Base-by-base conservation (phyloP, 2,797 vertebrate species). In the Ambastaia sidthimunki region DNA sequence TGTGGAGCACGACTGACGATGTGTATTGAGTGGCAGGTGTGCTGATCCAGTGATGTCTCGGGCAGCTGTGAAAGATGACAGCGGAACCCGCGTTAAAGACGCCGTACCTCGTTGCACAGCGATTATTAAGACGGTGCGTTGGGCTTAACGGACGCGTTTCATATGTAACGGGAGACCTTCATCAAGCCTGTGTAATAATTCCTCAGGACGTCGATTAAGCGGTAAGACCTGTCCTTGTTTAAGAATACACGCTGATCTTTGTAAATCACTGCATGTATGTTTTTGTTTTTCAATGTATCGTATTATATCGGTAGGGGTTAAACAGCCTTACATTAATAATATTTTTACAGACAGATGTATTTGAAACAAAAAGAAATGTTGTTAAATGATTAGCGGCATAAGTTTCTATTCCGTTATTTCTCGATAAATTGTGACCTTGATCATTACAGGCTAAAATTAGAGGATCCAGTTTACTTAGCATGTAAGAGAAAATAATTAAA, bases 381-480 rank as follows among this genome's bases (percentile, higher is more conserved):
- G 68, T 23, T 60, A 66, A 48, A 28, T 23, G 50, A 25, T 60
- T 52, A 41, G 47, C 37, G 72, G 65, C 55, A 34, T 4, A 5
- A 70, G 81, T 78, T 71, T 82, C 23, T 68, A 19, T 23, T 48
- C 16, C 70, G 18, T 31, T 82, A 21, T 70, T 72, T 63, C 62
- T 78, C 70, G 62, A 70, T 70, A 69, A 74, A 31, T 63, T 25
- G 55, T 70, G 81, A 78, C 81, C 75, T 79, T 69, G 66, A n/a
- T n/a, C 18, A 41, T 55, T 21, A 50, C 60, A 31, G 50, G 72
- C 48, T 47, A 21, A 76, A n/a, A 59, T 52, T n/a, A 47, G 4
- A 68, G 54, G 73, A 44, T 37, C 47, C 12, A 23, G 3, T 16
- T 47, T 21, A 48, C 7, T 69, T 25, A 69, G 47, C 31, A 55